Percentiles rank a stretch among this genome's conserved stretches.
phyloP scores from a whole-genome alignment of 2,113 vertebrate genomes.

The Ctenomys sociabilis region DNA sequence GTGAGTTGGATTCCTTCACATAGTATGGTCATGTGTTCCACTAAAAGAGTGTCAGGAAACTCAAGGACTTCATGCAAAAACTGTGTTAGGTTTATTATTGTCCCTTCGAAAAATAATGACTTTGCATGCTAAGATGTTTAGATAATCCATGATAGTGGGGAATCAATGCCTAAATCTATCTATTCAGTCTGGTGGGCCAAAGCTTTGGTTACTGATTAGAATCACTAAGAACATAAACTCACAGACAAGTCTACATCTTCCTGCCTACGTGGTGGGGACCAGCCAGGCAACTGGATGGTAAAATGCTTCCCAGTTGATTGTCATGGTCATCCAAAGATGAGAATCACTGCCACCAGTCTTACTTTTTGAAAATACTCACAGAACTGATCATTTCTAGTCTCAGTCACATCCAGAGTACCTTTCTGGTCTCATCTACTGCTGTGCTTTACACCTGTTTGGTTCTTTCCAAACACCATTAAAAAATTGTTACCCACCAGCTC shows the following conservation, averaged over 20 bases:
- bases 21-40: neutral
- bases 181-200: neutral
- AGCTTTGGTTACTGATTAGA: neutral
- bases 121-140: slow-evolving; percentile 15
- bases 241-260: too few species aligned
- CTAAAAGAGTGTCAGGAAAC: neutral
- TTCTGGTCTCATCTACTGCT: neutral
- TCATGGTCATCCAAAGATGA: neutral
- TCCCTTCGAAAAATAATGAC: slow-evolving; percentile 24
- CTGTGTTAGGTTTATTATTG: neutral
- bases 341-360: neutral
- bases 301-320: neutral
- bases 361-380: neutral
- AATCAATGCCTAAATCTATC: neutral
- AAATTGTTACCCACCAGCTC: neutral
- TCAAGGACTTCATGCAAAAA: slow-evolving; percentile 16
- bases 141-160: neutral
- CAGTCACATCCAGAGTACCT: neutral
- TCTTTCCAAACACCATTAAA: neutral
- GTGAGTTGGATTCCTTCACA: neutral
- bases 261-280: neutral
- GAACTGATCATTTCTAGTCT: neutral
- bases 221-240: neutral
- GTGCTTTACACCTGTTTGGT: neutral
- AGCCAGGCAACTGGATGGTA: neutral